A percentile compares a stretch with the other conserved stretches of the same genome.
These are phyloP conservation scores for Xiphophorus birchmanni DNA, from an alignment of 2,797 vertebrate genomes.

Conservation along the genomic window DNA sequence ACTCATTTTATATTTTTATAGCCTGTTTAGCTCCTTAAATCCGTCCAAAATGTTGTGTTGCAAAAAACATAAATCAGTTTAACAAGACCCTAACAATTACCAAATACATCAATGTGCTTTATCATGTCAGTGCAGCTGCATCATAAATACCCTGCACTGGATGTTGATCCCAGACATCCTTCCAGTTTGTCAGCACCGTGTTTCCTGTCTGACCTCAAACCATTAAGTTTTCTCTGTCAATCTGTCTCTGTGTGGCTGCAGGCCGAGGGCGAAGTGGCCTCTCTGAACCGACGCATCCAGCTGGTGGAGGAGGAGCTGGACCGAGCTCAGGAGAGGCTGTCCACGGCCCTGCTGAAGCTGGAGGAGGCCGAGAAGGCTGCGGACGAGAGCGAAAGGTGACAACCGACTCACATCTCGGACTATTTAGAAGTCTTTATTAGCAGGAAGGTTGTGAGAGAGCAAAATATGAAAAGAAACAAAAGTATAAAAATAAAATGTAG, in stretches of 20 bases:
- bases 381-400: slow-evolving; percentile 94
- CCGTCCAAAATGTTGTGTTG: background rate
- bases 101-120: background rate
- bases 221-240: slow-evolving; percentile 32
- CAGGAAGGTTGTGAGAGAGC: background rate
- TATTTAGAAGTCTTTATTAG: background rate
- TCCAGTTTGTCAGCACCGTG: slow-evolving; percentile 20
- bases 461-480: background rate
- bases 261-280: slow-evolving; percentile 95
- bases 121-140: background rate
- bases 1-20: background rate
- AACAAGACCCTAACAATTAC: too few relatives aligned
- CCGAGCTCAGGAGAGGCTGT: slow-evolving; percentile 93
- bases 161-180: slow-evolving; percentile 11
- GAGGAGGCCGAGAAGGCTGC: slow-evolving; percentile 97
- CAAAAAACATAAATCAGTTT: background rate
- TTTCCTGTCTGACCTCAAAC: slow-evolving; percentile 56
- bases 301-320: slow-evolving; percentile 98
- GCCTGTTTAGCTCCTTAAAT: background rate
- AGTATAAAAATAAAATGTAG: background rate
- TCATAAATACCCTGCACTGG: background rate
- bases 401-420: background rate
- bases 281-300: slow-evolving; percentile 96
- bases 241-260: slow-evolving; percentile 50
- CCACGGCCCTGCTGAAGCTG: slow-evolving; percentile 93